Conservation (phyloP, 1,140 invertebrate genomes). For the Linepithema humile region DNA sequence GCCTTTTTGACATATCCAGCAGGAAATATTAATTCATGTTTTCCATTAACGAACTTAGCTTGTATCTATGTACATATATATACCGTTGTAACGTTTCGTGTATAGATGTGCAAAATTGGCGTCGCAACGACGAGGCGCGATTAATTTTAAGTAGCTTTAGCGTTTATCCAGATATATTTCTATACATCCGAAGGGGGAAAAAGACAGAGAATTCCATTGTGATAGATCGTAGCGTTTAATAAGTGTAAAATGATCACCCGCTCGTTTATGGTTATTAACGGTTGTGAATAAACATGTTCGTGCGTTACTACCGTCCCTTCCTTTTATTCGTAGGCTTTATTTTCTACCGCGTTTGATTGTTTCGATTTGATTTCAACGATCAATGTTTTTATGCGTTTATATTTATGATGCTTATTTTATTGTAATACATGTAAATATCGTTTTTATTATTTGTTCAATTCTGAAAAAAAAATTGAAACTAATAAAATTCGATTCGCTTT, state of each 20-base stretch:
- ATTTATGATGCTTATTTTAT: conserved; percentile 14
- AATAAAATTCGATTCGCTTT: too few species aligned
- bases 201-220: conserved; percentile 65
- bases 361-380: neutral
- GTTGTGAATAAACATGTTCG: conserved; percentile 70
- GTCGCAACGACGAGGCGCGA: conserved; percentile 13
- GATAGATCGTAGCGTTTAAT: conserved; percentile 71
- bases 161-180: conserved; percentile 66
- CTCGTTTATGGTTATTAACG: conserved; percentile 59
- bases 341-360: neutral
- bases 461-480: neutral
- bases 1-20: conserved; percentile 77
- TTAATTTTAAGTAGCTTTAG: conserved; percentile 63
- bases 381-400: conserved; percentile 2
- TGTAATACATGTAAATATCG: neutral
- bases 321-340: neutral
- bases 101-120: conserved; percentile 47
- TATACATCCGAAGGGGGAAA: conserved; percentile 50
- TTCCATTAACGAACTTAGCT: conserved; percentile 65
- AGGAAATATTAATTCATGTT: conserved; percentile 60
- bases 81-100: conserved; percentile 54
- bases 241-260: conserved; percentile 61
- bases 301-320: conserved; percentile 24
- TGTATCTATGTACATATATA: conserved; percentile 65
- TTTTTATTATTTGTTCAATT: conserved; percentile 3